Base-by-base conservation (phyloP, 1,140 invertebrate genomes). In the Bradysia coprophila region DNA sequence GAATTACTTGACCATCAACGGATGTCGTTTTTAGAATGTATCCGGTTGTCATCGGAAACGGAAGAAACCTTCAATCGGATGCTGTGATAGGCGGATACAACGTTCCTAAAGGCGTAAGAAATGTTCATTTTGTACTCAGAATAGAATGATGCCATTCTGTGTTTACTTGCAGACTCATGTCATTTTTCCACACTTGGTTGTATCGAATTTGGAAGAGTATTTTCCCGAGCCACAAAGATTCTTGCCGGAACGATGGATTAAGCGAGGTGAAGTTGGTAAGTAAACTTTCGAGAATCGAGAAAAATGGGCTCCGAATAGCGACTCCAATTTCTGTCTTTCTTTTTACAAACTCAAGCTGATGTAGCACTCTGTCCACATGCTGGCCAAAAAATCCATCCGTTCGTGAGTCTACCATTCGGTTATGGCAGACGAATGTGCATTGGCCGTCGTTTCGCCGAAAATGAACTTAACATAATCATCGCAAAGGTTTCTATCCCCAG, bases 11-110 rank as follows among this genome's bases (percentile, higher is more conserved):
- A 28, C n/a, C n/a, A n/a, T n/a, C n/a, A n/a, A n/a, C n/a, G n/a
- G n/a, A n/a, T n/a, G n/a, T 11, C 45, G 16, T 21, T 65, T 62
- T 43, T 57, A 84, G 84, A 57, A 75, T 93, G 64, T 84, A 79
- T 58, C 86, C 88, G 9, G 85, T 90, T 11, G 85, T 89, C 20
- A 75, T 90, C 47, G 86, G 86, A 36, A 85, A 91, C 54, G 81
- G 81, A 13, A 68, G 89, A 47, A 78, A 78, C 48, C 68, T 86
- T 44, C 78, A 81, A 47, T 72, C 75, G 39, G 81, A 91, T 53
- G 72, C 82, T 1, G 63, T 82, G 20, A 75, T 94, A 46, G 72
- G 73, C 42, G 85, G 84, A 42, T 92, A 87, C 52, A 66, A 73
- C 46, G 75, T 94, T 46, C 90, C 89, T 21, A 86, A 86, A 69